Base-by-base conservation (phyloP, 1,140 invertebrate genomes). In the Gryon sp. region DNA sequence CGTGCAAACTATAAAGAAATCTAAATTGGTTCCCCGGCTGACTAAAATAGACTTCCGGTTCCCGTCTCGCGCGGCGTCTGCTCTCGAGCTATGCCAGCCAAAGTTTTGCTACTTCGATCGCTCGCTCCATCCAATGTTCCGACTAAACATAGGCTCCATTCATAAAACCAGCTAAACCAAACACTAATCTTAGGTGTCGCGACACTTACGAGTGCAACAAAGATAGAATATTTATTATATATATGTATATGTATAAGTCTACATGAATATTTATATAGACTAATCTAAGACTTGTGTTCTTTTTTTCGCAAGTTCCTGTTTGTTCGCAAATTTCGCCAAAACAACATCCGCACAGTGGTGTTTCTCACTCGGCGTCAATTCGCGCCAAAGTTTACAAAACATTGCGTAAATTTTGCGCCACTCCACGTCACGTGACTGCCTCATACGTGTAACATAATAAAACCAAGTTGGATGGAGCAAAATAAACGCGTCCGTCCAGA, bases 11-110 rank as follows among this genome's bases (percentile, higher is more conserved):
- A 86, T 87, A 87, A 87, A 87, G 87, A 82, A n/a, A 83, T 88
- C 87, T 88, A 88, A 88, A 84, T 88, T 80, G 72, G 87, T 88
- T 73, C n/a, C n/a, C n/a, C 80, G 68, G 73, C 28, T 52, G 73
- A 88, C 86, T 78, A 87, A 88, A 88, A 88, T 88, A 88, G 86
- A 88, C 86, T 88, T 88, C 87, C 87, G 87, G 87, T 88, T 88
- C 84, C 86, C 87, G 87, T 87, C 84, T 84, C 80, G 78, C 59
- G 59, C 78, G 75, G 81, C 81, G 84, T 84, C 82, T 84, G 82
- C 79, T 76, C 38, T 50, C 45, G 63, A 79, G 80, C 78, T 81
- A 84, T 81, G 80, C 81, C 78, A 83, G 66, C 57, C 50, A 50
- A 63, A 55, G 45, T 53, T 62, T 32, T 28, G 43, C 62, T 52